Conservation (phyloP, 1,140 invertebrate species). For the Hormaphis cornu region DNA sequence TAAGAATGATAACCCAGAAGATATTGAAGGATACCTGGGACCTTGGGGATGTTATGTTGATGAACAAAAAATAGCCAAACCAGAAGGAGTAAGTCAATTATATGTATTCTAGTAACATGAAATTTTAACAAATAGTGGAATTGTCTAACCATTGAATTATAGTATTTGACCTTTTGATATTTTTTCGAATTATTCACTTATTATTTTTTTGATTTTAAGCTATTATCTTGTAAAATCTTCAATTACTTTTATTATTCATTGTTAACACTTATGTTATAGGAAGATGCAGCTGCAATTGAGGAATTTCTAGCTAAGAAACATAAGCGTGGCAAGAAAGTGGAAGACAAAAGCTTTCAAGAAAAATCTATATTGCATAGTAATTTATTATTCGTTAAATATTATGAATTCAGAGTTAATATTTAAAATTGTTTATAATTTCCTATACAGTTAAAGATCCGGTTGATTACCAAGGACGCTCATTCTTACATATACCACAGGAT, state of each 20-base stretch:
- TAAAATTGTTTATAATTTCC: constrained; percentile 36
- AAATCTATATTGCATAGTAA: constrained; percentile 89
- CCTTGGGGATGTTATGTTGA: constrained; percentile 94
- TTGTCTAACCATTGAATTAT: too few relatives aligned
- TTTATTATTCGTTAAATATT: constrained; percentile 38
- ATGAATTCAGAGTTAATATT: neutral
- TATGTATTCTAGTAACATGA: too few relatives aligned
- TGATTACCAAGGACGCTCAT: constrained; percentile 95
- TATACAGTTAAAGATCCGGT: constrained; percentile 78
- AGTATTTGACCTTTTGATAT: too few relatives aligned
- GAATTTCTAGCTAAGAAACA: constrained; percentile 89
- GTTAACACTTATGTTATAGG: constrained; percentile 44
- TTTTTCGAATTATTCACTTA: too few relatives aligned
- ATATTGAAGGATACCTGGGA: constrained; percentile 90
- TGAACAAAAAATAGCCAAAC: constrained; percentile 78
- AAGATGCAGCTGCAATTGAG: constrained; percentile 85
- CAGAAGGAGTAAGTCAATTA: constrained; percentile 56
- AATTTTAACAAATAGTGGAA: too few relatives aligned
- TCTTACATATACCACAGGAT: constrained; percentile 87
- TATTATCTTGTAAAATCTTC: too few relatives aligned
- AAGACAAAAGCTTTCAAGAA: constrained; percentile 90
- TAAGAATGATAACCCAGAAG: constrained; percentile 80
- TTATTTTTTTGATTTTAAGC: too few relatives aligned
- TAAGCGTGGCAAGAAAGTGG: constrained; percentile 68
- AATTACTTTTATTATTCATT: too few relatives aligned